Evolutionary conservation across 2,888 invertebrate genomes (phyloP).

Genomic region (Tenthredo mesomela): DNA sequence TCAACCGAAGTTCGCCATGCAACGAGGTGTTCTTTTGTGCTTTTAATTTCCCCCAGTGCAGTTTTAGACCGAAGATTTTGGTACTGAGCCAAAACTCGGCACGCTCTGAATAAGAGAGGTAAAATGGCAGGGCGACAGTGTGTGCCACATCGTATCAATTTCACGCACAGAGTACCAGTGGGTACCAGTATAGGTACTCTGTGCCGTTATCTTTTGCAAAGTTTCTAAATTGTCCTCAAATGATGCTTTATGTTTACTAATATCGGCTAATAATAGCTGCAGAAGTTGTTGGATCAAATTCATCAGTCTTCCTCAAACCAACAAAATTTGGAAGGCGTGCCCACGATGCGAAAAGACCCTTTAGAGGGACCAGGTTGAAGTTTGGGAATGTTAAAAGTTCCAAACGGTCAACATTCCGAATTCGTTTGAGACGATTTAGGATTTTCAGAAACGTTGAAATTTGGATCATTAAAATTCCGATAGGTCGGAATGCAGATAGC

Average conservation of each 20-base stretch:
- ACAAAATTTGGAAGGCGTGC: background rate
- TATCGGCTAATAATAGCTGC: background rate
- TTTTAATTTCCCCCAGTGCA: conserved; percentile 26
- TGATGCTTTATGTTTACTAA: background rate
- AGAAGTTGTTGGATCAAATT: background rate
- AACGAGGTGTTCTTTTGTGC: conserved; percentile 19
- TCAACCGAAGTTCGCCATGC: background rate
- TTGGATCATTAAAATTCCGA: too few species aligned
- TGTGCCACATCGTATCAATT: conserved; percentile 17
- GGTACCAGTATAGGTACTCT: background rate
- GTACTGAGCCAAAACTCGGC: conserved; percentile 24
- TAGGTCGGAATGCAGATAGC: too few species aligned
- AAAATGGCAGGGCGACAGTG: conserved; percentile 7
- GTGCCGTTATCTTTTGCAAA: background rate
- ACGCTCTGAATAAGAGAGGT: conserved; percentile 42
- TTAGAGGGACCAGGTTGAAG: too few species aligned
- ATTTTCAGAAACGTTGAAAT: too few species aligned
- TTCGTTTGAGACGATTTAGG: too few species aligned
- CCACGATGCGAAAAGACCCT: too few species aligned
- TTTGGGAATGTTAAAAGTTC: too few species aligned
- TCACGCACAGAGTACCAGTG: conserved; percentile 7
- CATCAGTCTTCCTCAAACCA: background rate
- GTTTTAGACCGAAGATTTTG: conserved; percentile 42
- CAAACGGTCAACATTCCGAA: too few species aligned
- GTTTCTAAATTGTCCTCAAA: background rate